A percentile compares a stretch with the other conserved stretches of the same genome.
Evolutionary conservation across 2,888 invertebrate genomes (phyloP).

Genomic region (Drosophila putrida): DNA sequence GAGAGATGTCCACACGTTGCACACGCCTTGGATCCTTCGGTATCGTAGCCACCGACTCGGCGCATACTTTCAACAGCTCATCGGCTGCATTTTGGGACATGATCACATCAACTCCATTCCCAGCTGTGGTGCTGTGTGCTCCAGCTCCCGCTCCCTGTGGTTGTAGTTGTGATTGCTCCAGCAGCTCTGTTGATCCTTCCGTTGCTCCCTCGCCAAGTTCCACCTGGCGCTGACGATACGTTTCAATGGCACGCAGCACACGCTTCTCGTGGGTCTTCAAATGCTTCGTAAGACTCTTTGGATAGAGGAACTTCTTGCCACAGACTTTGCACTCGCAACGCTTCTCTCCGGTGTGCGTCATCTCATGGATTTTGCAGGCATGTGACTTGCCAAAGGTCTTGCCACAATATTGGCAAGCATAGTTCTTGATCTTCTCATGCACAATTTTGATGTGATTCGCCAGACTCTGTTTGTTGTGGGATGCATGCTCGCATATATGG

Average conservation of each 20-base stretch:
- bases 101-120: conserved; percentile 39
- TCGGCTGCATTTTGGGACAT: conserved; percentile 80
- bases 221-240: conserved; percentile 81
- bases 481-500: conserved; percentile 81
- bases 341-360: conserved; percentile 83
- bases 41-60: conserved; percentile 82
- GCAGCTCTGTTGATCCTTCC: conserved; percentile 35
- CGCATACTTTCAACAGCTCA: conserved; percentile 81
- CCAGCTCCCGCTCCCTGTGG: too few relatives aligned
- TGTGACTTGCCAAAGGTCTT: conserved; percentile 83
- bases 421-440: conserved; percentile 83
- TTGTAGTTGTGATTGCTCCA: conserved; percentile 15
- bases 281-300: conserved; percentile 82
- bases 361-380: conserved; percentile 83
- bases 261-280: conserved; percentile 83
- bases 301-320: conserved; percentile 82
- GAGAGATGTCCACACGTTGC: conserved; percentile 80
- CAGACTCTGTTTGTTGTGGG: conserved; percentile 82
- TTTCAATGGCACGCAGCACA: conserved; percentile 82
- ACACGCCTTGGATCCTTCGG: conserved; percentile 82
- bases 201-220: conserved; percentile 69
- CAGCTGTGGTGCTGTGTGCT: not conserved
- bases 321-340: conserved; percentile 83
- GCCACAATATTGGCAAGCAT: conserved; percentile 82
- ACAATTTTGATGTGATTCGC: conserved; percentile 82